Evolutionary conservation across 2,888 invertebrate genomes (phyloP), one percentile per base, ranked within the genome.

Genomic region (Agonum fuliginosum): DNA sequence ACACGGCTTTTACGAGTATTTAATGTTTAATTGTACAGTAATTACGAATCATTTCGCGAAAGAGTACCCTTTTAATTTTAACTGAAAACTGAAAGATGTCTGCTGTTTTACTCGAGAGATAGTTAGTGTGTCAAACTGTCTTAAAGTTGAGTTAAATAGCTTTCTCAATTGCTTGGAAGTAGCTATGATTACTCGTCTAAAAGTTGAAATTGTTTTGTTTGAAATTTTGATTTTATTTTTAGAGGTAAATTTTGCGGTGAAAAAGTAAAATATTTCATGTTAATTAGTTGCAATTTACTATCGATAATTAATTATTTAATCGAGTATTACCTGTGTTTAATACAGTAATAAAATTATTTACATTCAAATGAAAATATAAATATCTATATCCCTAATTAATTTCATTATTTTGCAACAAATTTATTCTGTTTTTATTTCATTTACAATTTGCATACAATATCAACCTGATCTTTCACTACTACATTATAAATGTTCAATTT

Each of bases 311-410:
- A 67, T 67, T 67, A 67, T 67, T 41, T 41, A 67, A 67, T 67
- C 67, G 67, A 67, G 41, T 67, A 67, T 22, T 41, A 67, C 67
- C 67, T 41, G 27, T 67, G 67, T 67, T 67, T 41, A 41, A 67
- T 67, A 67, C 41, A n/a, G 67, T 67, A 67, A 67, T 67, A 67
- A 67, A 67, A 67, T 67, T 67, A 67, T 67, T 67, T 67, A 67
- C 67, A 67, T 67, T 62, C 58, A 67, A 41, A 67, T 67, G 67
- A 67, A 67, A 67, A 67, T 67, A 67, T 67, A 67, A 67, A 67
- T 67, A 67, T 41, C 67, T 67, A 67, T 67, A 41, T 67, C 41
- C 67, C 67, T 67, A 41, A 67, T 67, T 67, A 67, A 67, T 67
- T 67, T 67, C 41, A 67, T 67, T 67, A 67, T 67, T 67, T 67